These are phyloP conservation scores for Scomber japonicus DNA, from an alignment of 2,113 vertebrate species.

Conservation along the genomic window DNA sequence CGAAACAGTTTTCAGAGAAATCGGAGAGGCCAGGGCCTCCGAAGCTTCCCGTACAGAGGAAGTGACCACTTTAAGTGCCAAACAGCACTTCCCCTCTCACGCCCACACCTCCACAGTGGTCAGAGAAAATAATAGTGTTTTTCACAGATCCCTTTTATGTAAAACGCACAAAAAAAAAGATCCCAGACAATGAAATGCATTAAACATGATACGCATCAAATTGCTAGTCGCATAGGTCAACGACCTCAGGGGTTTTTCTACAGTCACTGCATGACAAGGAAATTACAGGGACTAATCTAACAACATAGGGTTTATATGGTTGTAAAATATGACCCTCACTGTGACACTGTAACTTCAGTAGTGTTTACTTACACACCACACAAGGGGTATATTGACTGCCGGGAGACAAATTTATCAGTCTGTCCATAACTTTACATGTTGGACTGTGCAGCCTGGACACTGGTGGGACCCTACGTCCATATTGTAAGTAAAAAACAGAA, in stretches of 20 bases:
- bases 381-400: constrained; percentile 15
- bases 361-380: constrained; percentile 40
- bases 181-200: constrained; percentile 66
- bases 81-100: constrained; percentile 74
- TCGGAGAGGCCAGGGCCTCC: constrained; percentile 38
- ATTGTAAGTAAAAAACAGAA: constrained; percentile 34
- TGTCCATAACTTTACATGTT: constrained; percentile 34
- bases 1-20: constrained; percentile 53
- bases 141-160: constrained; percentile 57
- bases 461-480: constrained; percentile 1
- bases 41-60: constrained; percentile 58
- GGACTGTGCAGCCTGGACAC: constrained; percentile 8
- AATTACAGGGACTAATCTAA: constrained; percentile 66
- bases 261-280: constrained; percentile 37
- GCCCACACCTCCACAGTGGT: constrained; percentile 65
- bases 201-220: constrained; percentile 68
- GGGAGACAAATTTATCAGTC: constrained; percentile 54
- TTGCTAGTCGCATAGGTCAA: constrained; percentile 63
- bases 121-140: constrained; percentile 68
- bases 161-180: constrained; percentile 48
- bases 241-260: constrained; percentile 39
- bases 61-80: constrained; percentile 69
- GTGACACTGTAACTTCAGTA: constrained; percentile 39
- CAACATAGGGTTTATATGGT: constrained; percentile 33
- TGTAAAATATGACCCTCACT: constrained; percentile 55